Conservation (phyloP, 2,888 invertebrate genomes). For the Drosophila subquinaria region DNA sequence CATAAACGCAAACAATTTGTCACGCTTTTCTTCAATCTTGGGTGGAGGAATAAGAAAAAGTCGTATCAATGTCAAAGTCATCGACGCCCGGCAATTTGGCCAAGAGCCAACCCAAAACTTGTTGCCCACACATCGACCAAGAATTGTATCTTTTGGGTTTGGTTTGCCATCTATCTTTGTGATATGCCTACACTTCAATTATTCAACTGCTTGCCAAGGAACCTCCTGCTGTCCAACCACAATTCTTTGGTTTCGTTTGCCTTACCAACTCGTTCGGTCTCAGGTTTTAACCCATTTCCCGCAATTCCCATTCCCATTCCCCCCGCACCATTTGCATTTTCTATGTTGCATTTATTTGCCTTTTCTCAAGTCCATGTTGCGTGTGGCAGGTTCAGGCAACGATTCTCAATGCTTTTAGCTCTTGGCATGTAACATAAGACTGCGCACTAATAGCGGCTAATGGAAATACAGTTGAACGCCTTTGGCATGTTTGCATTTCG, state of each 20-base stretch:
- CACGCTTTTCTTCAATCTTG: conserved; percentile 54
- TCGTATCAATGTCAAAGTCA: conserved; percentile 63
- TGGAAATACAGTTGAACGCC: conserved; percentile 45
- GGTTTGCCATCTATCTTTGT: conserved; percentile 34
- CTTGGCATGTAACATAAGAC: conserved; percentile 63
- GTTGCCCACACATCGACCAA: conserved; percentile 57
- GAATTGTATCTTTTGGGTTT: conserved; percentile 45
- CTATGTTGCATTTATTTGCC: conserved; percentile 30
- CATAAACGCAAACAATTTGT: conserved; percentile 62
- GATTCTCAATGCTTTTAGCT: conserved; percentile 43
- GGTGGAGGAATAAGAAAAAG: conserved; percentile 5
- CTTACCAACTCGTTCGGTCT: conserved; percentile 5
- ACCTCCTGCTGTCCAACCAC: conserved; percentile 17
- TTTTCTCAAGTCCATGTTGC: conserved; percentile 30
- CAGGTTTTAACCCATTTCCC: conserved; percentile 19
- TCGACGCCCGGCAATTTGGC: conserved; percentile 47
- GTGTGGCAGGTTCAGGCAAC: conserved; percentile 50
- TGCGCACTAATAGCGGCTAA: conserved; percentile 64
- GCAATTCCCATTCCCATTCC: conserved; percentile 6
- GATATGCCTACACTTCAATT: conserved; percentile 73
- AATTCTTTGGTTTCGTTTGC: conserved; percentile 6
- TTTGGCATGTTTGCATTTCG: conserved; percentile 2
- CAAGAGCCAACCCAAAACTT: conserved; percentile 49
- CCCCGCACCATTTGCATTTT: conserved; percentile 28
- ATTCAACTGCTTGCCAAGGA: conserved; percentile 57